phyloP scores from a whole-genome alignment of 2,888 invertebrate genomes.

The Diaphora mendica region DNA sequence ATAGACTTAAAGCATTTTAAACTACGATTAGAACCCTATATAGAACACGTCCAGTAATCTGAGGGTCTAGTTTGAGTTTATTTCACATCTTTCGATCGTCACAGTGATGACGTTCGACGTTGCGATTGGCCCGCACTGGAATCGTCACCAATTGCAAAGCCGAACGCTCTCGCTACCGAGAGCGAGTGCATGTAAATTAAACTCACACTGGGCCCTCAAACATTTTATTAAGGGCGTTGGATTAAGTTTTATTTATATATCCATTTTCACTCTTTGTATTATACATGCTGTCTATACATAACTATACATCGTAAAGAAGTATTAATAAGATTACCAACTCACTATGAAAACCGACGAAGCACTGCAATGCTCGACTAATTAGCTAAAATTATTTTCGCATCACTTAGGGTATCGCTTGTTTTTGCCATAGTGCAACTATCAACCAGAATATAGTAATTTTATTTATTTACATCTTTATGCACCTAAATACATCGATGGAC shows the following conservation, averaged over 20 bases:
- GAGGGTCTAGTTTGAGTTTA: too few relatives aligned
- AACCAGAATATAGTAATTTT: background rate
- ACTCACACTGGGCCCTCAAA: too few relatives aligned
- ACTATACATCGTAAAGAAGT: background rate
- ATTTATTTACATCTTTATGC: background rate
- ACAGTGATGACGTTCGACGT: too few relatives aligned
- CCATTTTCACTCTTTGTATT: background rate
- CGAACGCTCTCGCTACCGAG: too few relatives aligned
- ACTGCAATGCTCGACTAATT: slow-evolving; percentile 1
- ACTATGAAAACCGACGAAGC: background rate
- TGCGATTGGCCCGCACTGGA: too few relatives aligned
- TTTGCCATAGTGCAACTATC: background rate
- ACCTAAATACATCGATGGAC: background rate
- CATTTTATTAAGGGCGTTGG: background rate
- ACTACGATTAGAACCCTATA: background rate
- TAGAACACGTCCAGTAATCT: background rate
- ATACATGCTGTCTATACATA: background rate
- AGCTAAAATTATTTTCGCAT: background rate
- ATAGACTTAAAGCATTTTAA: background rate
- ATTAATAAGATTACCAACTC: background rate
- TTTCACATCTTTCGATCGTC: too few relatives aligned
- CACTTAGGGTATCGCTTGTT: background rate
- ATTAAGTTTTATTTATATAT: background rate
- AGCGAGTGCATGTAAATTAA: too few relatives aligned
- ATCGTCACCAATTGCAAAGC: too few relatives aligned